Conservation (phyloP, 2,113 vertebrate genomes). For the Engraulis encrasicolus region DNA sequence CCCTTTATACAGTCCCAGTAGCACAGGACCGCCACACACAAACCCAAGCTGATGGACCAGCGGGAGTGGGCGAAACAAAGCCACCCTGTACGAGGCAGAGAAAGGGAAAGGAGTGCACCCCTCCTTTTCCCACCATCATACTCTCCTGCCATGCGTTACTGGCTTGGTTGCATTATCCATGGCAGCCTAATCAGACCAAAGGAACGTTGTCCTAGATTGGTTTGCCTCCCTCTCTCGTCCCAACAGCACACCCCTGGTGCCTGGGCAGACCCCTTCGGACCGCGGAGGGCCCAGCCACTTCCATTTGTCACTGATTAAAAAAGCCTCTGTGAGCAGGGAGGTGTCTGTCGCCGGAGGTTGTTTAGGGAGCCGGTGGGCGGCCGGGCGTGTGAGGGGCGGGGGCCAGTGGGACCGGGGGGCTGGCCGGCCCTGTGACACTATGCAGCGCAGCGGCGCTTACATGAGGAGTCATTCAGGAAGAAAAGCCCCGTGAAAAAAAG, state of each 20-base stretch:
- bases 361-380: conserved; percentile 8
- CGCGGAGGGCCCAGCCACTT: conserved; percentile 50
- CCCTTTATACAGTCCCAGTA: conserved; percentile 57
- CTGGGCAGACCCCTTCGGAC: conserved; percentile 39
- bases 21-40: conserved; percentile 68
- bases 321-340: conserved; percentile 44
- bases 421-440: not conserved
- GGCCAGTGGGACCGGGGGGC: not conserved
- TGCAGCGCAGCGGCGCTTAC: not conserved
- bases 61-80: conserved; percentile 72
- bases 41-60: conserved; percentile 71
- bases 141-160: conserved; percentile 66
- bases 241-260: not conserved
- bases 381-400: conserved; percentile 14
- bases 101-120: conserved; percentile 31
- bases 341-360: conserved; percentile 9
- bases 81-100: conserved; percentile 59
- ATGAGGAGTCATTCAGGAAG: conserved; percentile 3
- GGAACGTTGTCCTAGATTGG: conserved; percentile 67
- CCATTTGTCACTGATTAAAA: conserved; percentile 63
- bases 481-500: not conserved
- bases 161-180: conserved; percentile 74
- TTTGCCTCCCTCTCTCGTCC: conserved; percentile 36
- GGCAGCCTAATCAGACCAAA: conserved; percentile 74
- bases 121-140: conserved; percentile 54